Evolutionary conservation across 2,113 vertebrate species (phyloP).

Genomic region (Etheostoma spectabile): DNA sequence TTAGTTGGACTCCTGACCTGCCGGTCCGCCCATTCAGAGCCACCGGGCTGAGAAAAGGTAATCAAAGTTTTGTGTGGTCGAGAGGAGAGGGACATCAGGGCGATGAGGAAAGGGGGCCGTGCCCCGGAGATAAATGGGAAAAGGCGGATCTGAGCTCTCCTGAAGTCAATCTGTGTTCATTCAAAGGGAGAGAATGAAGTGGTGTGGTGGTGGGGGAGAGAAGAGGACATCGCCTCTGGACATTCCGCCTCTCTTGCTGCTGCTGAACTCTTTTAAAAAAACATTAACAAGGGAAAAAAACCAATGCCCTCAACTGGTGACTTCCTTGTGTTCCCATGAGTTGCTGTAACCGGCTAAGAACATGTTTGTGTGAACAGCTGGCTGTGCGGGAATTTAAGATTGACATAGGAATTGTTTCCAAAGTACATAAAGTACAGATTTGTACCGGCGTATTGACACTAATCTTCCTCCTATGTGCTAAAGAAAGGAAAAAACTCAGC

Average conservation of each 20-base stretch:
- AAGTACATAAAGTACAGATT: not conserved
- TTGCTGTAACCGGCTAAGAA: slow-evolving; percentile 17
- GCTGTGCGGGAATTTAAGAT: not conserved
- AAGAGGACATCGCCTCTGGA: slow-evolving; percentile 33
- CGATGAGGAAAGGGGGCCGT: slow-evolving; percentile 19
- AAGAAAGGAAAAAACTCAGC: not conserved
- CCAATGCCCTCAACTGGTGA: slow-evolving; percentile 59
- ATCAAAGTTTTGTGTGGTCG: slow-evolving; percentile 57
- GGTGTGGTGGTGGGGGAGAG: not conserved
- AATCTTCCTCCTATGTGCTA: not conserved
- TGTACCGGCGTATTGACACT: not conserved
- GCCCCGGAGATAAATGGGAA: slow-evolving; percentile 43
- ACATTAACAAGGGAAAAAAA: slow-evolving; percentile 65
- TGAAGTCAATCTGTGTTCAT: slow-evolving; percentile 63
- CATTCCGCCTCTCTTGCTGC: slow-evolving; percentile 18
- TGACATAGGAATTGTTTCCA: not conserved
- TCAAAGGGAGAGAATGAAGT: slow-evolving; percentile 49
- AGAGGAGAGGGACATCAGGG: slow-evolving; percentile 29
- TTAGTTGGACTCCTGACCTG: slow-evolving; percentile 60
- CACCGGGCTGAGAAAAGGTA: slow-evolving; percentile 64
- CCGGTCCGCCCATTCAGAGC: slow-evolving; percentile 36
- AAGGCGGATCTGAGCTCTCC: slow-evolving; percentile 54
- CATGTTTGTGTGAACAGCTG: slow-evolving; percentile 10
- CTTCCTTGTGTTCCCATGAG: slow-evolving; percentile 25
- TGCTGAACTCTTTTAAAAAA: slow-evolving; percentile 66